Evolutionary conservation across 2,113 vertebrate species (phyloP).

Genomic region (Aptenodytes patagonicus): DNA sequence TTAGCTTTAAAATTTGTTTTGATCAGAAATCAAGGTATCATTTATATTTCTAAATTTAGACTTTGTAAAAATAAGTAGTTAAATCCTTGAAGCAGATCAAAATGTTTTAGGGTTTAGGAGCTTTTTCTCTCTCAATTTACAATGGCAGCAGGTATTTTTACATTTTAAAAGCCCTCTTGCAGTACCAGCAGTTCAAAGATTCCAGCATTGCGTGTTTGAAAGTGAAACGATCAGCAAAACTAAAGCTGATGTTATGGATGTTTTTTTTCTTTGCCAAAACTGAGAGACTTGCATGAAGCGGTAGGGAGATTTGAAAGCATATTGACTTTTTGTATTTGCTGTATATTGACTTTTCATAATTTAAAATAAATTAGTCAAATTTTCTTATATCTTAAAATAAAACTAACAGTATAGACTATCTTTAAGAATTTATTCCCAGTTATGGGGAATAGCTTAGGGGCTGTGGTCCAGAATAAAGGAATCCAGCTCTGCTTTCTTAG

Average conservation of each 20-base stretch:
- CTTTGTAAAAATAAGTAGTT: neutral
- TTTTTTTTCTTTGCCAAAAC: neutral
- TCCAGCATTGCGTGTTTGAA: neutral
- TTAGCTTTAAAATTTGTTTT: neutral
- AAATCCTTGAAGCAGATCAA: neutral
- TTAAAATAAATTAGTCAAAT: neutral
- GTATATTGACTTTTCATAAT: neutral
- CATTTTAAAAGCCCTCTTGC: neutral
- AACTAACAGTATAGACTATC: neutral
- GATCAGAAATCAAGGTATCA: neutral
- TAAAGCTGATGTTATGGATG: neutral
- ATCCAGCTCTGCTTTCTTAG: neutral
- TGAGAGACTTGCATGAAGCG: neutral
- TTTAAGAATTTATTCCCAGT: neutral
- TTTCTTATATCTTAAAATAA: neutral
- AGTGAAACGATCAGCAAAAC: neutral
- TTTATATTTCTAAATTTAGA: neutral
- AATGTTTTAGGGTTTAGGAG: neutral
- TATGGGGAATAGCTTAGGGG: neutral
- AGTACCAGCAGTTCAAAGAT: neutral
- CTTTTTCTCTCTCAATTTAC: neutral
- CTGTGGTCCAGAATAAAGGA: neutral
- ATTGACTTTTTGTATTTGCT: neutral
- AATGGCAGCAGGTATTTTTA: neutral
- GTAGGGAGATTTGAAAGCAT: neutral